Conservation (phyloP, 2,888 invertebrate species). For the Bombylius major region DNA sequence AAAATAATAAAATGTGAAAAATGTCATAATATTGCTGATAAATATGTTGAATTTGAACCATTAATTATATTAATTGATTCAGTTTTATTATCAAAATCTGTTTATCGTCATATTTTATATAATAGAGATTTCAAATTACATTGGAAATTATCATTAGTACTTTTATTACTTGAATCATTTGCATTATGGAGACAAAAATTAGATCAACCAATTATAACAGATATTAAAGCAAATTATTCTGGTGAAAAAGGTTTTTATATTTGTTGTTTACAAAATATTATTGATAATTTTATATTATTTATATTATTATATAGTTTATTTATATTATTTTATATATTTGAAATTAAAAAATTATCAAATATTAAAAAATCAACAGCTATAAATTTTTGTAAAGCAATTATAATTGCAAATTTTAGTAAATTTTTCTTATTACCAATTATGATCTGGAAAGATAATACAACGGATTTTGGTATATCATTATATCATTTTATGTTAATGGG, state of each 20-base stretch:
- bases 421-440: constrained; percentile 48
- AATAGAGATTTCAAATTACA: constrained; percentile 70
- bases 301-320: constrained; percentile 8
- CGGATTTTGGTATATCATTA: constrained; percentile 30
- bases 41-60: constrained; percentile 85
- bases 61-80: constrained; percentile 77
- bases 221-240: constrained; percentile 36
- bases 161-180: constrained; percentile 71
- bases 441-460: constrained; percentile 44
- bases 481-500: constrained; percentile 48
- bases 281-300: constrained; percentile 27
- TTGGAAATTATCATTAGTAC: constrained; percentile 68
- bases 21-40: constrained; percentile 68
- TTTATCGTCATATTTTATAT: constrained; percentile 73
- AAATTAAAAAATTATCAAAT: background rate
- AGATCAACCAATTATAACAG: constrained; percentile 23
- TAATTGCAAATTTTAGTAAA: constrained; percentile 46
- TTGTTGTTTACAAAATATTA: constrained; percentile 40
- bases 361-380: constrained; percentile 1
- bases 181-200: constrained; percentile 45
- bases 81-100: constrained; percentile 64
- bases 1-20: constrained; percentile 62
- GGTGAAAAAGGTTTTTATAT: constrained; percentile 49
- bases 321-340: background rate
- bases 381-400: constrained; percentile 43